Evolutionary conservation across 1,140 invertebrate genomes (phyloP), one percentile per base, ranked within the genome.

Genomic region (Platyura marginata): DNA sequence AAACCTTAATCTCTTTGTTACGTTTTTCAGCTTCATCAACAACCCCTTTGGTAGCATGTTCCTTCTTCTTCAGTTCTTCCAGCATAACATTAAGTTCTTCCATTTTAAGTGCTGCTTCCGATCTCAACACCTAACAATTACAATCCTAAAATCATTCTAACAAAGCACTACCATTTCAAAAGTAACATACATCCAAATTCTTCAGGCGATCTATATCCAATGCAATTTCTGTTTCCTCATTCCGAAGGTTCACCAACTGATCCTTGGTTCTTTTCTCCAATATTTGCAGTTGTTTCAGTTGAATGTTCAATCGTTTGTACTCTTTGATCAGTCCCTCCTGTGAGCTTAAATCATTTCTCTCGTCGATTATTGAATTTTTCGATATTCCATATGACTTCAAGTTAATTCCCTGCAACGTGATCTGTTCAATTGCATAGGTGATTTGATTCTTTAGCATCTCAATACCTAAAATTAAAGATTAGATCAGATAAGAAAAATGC

Each of bases 211-310:
- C 10, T 3, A 46, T 46, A 8, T 46, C 40, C 4, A 15, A 6
- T 18, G 18, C 3, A 1, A 46, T 6, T 22, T 32, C 15, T 11
- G 13, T 15, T 39, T 46, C 44, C 3, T 41, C 41, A 11, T 53
- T 49, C 3, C 51, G 51, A 11, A 59, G n/a, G 20, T 61, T 47
- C 2, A 43, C 33, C 3, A 54, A 44, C 42, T 64, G 62, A 0
- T 33, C 18, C 35, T 51, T 58, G 19, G 65, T 49, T 42, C 49
- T 59, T 3, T 52, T 42, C 33, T 64, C 59, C 1, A 64, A 35
- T 0, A 50, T 49, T 18, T 61, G 53, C 49, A 65, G 48, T 47
- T 61, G 62, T 18, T 47, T 45, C 11, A 61, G 53, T 19, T 42
- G 40, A 21, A 46, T 42, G 11, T 21, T 22, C 11, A 46, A 34